Evolutionary conservation across 2,888 invertebrate species (phyloP), one percentile per base, ranked within the genome.

Genomic region (Cerastoderma edule): DNA sequence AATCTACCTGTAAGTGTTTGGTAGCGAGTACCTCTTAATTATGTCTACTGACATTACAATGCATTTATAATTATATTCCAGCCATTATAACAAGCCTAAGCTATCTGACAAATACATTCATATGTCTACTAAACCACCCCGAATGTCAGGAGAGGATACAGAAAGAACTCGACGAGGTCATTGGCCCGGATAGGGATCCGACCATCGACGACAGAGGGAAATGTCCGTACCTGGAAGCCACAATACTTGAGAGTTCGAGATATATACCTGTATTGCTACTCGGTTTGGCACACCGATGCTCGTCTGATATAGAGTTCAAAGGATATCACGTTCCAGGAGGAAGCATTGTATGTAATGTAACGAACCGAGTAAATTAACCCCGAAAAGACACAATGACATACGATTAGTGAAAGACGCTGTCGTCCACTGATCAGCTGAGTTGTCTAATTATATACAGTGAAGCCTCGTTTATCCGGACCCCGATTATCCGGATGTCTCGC

Each of bases 71-170:
- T n/a, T n/a, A n/a, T n/a, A n/a, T n/a, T n/a, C n/a, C n/a, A n/a
- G n/a, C n/a, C n/a, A n/a, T n/a, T n/a, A n/a, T n/a, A n/a, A n/a
- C n/a, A n/a, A n/a, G n/a, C n/a, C n/a, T n/a, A n/a, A n/a, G n/a
- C n/a, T n/a, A n/a, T n/a, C n/a, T 57, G 28, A 16, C 57, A 57
- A 28, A 13, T 28, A 30, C 57, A 2, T 30, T 57, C 13, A 2
- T 57, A 19, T 28, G 13, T 22, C 57, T 57, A 10, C 30, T 57
- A 19, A 28, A 64, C 46, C 64, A 64, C 35, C 64, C 64, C 8
- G 64, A 64, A 46, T 44, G 28, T n/a, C 64, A 64, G 46, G 22
- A 24, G 8, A 64, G 28, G 28, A 28, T 46, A 13, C 64, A 64
- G 30, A 27, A 35, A 44, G 64, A 64, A 46, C 6, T 64, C 4